phyloP scores from a whole-genome alignment of 1,140 invertebrate genomes.

The Drosophila tani region DNA sequence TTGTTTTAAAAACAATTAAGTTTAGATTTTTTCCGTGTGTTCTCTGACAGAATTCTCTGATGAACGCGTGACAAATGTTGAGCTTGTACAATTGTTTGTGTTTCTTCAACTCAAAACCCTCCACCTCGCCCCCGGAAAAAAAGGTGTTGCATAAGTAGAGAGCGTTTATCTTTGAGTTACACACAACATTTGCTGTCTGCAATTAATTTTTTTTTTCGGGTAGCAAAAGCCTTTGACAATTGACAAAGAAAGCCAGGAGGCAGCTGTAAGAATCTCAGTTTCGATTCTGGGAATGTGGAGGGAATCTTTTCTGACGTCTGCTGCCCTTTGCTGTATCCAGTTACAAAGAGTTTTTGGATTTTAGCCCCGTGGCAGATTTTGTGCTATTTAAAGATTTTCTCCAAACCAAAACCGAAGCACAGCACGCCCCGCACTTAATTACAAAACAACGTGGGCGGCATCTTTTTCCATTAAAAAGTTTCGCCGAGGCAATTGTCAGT shows the following conservation, averaged over 20 bases:
- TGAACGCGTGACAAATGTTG: constrained; percentile 73
- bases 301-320: no score
- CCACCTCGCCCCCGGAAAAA: neutral
- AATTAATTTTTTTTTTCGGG: constrained; percentile 64
- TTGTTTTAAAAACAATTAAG: neutral
- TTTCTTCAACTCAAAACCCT: neutral
- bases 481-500: constrained; percentile 69
- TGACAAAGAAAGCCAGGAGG: constrained; percentile 19
- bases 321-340: constrained; percentile 23
- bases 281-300: constrained; percentile 17
- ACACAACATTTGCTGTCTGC: constrained; percentile 65
- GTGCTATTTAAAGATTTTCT: constrained; percentile 44
- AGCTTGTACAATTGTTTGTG: constrained; percentile 68
- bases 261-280: constrained; percentile 28
- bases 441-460: constrained; percentile 64
- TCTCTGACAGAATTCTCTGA: constrained; percentile 41
- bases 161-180: constrained; percentile 76
- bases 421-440: constrained; percentile 71
- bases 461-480: constrained; percentile 82
- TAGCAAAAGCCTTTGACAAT: constrained; percentile 61
- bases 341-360: constrained; percentile 36
- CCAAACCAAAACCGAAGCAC: constrained; percentile 21
- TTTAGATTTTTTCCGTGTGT: constrained; percentile 11
- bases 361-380: constrained; percentile 13
- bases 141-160: constrained; percentile 66